Evolutionary conservation across 2,888 invertebrate species (phyloP), one percentile per base, ranked within the genome.

Genomic region (Chrysotoxum bicinctum): DNA sequence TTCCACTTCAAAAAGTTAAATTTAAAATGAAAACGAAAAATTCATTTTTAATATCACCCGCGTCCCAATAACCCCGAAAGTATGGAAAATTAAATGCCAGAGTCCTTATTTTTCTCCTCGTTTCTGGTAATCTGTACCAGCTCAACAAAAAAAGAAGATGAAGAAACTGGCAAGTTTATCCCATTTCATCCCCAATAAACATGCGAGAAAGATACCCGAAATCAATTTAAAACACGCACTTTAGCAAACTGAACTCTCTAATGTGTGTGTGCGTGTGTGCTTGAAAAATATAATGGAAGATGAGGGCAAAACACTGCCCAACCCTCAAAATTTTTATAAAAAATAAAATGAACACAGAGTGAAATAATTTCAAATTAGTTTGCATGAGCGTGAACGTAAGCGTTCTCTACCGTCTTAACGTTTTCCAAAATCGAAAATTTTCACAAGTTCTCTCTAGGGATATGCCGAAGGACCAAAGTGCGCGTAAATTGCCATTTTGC

Each of bases 281-380:
- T 40, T 40, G 10, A 10, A n/a, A 32, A 9, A 16, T 19, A 19
- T n/a, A 26, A 56, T 9, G 16, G n/a, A 50, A 23, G 16, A 32
- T 8, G 1, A 32, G 5, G 16, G 30, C 16, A 5, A 60, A 40
- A 40, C 32, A 23, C 19, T 37, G 40, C 52, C 73, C 43, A 21
- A 68, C 48, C 54, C 35, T 10, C 21, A 19, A 3, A n/a, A 21
- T 40, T 14, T 14, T 6, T n/a, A 60, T 12, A 32, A 19, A 48
- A 32, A 19, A 23, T 21, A 45, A 30, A n/a, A 40, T 56, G 21
- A 64, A 32, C 10, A 56, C n/a, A 43, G 35, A 54, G 64, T 56
- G 62, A 82, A 84, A 76, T 73, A 72, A 79, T 79, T 78, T 79
- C 52, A 79, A 84, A 75, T 84, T 84, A 79, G 79, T 75, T 74